phyloP scores from a whole-genome alignment of 2,113 vertebrate genomes.

The Noturus placidus region DNA sequence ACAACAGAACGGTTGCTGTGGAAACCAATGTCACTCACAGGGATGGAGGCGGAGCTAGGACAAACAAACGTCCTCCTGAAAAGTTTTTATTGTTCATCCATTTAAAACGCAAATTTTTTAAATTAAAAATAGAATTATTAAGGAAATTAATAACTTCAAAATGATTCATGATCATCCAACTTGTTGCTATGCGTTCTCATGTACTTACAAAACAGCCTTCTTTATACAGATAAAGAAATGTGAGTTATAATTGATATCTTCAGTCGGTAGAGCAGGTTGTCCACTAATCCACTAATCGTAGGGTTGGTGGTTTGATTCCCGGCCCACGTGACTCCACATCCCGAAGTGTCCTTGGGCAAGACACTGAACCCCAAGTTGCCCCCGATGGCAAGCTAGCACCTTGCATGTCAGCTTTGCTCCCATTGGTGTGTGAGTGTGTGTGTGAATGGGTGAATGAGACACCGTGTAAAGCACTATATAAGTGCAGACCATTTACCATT shows the following conservation, averaged over 20 bases:
- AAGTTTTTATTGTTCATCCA: background rate
- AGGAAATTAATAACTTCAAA: background rate
- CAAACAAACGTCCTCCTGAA: background rate
- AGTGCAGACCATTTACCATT: too few species aligned
- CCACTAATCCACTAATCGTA: too few species aligned
- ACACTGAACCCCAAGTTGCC: too few species aligned
- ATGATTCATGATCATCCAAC: background rate
- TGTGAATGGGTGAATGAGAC: too few species aligned
- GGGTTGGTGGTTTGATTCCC: too few species aligned
- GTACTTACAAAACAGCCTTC: background rate
- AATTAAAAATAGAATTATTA: background rate
- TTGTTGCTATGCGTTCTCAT: background rate
- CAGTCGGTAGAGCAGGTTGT: too few species aligned
- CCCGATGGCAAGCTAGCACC: too few species aligned
- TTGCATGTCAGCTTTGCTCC: too few species aligned
- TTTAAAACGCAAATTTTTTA: background rate
- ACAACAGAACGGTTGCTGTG: background rate
- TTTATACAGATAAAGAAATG: slow-evolving; percentile 2
- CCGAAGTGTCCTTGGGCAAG: too few species aligned
- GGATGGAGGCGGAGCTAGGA: background rate
- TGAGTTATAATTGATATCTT: slow-evolving; percentile 17
- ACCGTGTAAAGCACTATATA: too few species aligned
- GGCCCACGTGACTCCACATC: too few species aligned
- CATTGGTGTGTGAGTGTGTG: too few species aligned
- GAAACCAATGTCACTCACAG: background rate